These are phyloP conservation scores for Phenganax stokvisi DNA, from an alignment of 92 coral and sea anemone species.

Conservation along the genomic window DNA sequence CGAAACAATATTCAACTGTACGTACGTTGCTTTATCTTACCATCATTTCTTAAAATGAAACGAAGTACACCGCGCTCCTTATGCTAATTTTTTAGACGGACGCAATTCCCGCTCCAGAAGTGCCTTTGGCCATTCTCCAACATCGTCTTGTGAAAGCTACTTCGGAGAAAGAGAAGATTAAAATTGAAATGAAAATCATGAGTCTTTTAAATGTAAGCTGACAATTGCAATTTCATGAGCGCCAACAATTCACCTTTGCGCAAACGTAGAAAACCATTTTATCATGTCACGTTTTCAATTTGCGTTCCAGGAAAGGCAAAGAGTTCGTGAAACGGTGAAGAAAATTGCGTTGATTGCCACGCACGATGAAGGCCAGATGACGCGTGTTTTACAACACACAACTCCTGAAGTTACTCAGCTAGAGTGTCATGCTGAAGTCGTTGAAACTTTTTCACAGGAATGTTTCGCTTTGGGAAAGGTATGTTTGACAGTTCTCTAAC, in stretches of 20 bases:
- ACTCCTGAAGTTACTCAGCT: slow-evolving; percentile 69
- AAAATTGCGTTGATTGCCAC: slow-evolving; percentile 60
- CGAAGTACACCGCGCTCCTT: neutral
- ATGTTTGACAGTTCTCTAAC: neutral
- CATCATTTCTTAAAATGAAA: neutral
- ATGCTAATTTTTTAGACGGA: slow-evolving; percentile 51
- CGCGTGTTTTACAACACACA: slow-evolving; percentile 48
- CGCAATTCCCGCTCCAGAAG: slow-evolving; percentile 91
- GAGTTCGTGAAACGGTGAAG: slow-evolving; percentile 56
- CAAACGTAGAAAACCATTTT: neutral
- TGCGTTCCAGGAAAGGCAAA: slow-evolving; percentile 51
- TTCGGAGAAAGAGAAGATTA: slow-evolving; percentile 37
- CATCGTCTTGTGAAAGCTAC: slow-evolving; percentile 54
- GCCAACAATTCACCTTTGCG: neutral
- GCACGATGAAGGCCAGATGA: slow-evolving; percentile 42
- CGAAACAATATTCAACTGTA: slow-evolving; percentile 2
- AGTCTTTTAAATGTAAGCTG: slow-evolving; percentile 56
- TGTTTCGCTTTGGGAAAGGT: slow-evolving; percentile 81
- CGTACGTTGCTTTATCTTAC: neutral
- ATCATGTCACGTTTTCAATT: neutral
- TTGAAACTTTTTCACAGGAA: slow-evolving; percentile 54
- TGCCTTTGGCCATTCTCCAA: slow-evolving; percentile 67
- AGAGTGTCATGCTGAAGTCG: slow-evolving; percentile 71
- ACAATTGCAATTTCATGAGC: neutral
- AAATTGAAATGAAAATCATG: slow-evolving; percentile 50